phyloP scores from a whole-genome alignment of 92 coral and sea anemone genomes.

The Phenganax subtilis region DNA sequence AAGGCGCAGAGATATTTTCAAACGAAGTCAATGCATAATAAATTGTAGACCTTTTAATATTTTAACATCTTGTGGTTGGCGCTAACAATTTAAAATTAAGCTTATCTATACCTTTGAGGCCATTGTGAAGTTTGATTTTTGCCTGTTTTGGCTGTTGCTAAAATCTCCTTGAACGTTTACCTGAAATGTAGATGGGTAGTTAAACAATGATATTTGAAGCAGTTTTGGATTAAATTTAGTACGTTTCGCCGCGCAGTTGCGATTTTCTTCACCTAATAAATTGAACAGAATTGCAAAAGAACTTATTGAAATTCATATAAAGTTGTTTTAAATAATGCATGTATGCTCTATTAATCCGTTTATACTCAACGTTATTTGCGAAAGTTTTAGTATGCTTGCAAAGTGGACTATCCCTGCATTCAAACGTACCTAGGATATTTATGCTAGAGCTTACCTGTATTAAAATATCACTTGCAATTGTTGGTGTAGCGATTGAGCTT shows the following conservation, averaged over 20 bases:
- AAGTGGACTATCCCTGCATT: neutral
- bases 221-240: neutral
- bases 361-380: neutral
- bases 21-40: neutral
- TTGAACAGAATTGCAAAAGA: neutral
- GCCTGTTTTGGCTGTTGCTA: neutral
- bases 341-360: neutral
- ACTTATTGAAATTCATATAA: too few species aligned
- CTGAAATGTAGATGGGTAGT: neutral
- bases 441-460: neutral
- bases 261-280: neutral
- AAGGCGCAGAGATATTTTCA: neutral
- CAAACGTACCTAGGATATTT: neutral
- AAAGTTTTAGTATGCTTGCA: neutral
- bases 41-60: neutral
- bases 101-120: conserved; percentile 4
- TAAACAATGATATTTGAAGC: neutral
- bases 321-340: neutral
- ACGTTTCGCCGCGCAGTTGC: neutral
- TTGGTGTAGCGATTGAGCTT: neutral
- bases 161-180: neutral
- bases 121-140: neutral
- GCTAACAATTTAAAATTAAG: neutral
- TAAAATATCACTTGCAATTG: neutral
- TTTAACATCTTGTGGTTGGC: neutral